Evolutionary conservation across 2,113 vertebrate genomes (phyloP), one percentile per base, ranked within the genome.

Genomic region (Barnardius zonarius): DNA sequence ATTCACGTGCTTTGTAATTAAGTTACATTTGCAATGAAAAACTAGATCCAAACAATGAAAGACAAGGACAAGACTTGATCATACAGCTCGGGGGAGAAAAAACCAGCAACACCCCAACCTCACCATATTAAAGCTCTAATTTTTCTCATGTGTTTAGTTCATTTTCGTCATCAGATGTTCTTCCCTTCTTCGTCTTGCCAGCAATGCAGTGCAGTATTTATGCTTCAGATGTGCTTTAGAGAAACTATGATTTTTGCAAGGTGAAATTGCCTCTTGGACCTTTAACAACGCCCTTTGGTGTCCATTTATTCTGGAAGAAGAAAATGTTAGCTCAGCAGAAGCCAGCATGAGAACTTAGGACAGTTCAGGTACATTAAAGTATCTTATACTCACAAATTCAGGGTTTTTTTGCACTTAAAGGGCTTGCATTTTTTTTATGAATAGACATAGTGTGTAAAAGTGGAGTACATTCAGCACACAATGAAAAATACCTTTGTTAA

Each of bases 401-500:
- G 62, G 70, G 27, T 70, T 92, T 88, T 88, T 86, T 59, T 59
- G 13, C 83, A 94, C 68, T 91, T 86, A 82, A 87, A 92, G 35
- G 59, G 51, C 23, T 88, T 95, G 52, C 57, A 79, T 92, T 93
- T 88, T 95, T 94, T 94, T 96, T 86, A 90, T 70, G 64, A 94
- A 46, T 75, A 66, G 90, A 28, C 35, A 41, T 61, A 59, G 20
- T 69, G 24, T 78, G 54, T 81, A 70, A 59, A 95, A 95, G 46
- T 76, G 1, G 0, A 76, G 39, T 68, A 37, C 13, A 30, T 91
- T 95, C 57, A 78, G 76, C 64, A 24, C 24, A 39, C 1, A 15
- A 28, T 88, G 78, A 93, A 94, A 86, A 86, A 51, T 82, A 70
- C 5, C 44, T 88, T 70, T 82, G 35, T 94, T 94, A 77, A 75